phyloP scores from a whole-genome alignment of 2,113 vertebrate species.

The Dasypus novemcinctus region DNA sequence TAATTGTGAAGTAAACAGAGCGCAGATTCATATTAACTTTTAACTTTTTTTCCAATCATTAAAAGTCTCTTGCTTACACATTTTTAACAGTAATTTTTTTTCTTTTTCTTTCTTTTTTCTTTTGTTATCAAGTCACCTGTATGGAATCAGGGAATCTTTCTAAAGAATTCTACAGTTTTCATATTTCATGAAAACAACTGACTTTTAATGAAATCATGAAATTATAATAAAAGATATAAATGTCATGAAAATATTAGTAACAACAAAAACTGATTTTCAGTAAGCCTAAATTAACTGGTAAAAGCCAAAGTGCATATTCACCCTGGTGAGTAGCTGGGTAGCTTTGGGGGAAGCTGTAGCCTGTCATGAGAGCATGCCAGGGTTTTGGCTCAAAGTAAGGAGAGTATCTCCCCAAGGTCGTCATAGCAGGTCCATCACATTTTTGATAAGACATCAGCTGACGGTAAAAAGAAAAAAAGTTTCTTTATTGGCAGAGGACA shows the following conservation, averaged over 20 bases:
- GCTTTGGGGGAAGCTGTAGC: not conserved
- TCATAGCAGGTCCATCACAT: fast-evolving
- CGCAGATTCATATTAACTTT: not conserved
- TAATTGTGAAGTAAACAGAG: not conserved
- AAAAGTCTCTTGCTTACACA: not conserved
- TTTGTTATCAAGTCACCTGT: not conserved
- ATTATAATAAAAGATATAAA: not conserved
- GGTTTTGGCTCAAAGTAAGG: too few relatives aligned
- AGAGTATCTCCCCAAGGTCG: not conserved
- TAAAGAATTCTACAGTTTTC: not conserved
- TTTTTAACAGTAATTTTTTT: not conserved
- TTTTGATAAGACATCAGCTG: not conserved
- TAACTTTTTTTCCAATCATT: not conserved
- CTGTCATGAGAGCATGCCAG: too few relatives aligned
- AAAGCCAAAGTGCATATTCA: fast-evolving
- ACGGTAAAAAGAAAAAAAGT: not conserved
- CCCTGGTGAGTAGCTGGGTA: fast-evolving
- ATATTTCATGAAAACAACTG: not conserved
- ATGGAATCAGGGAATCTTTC: not conserved
- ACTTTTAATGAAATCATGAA: not conserved
- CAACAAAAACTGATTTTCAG: not conserved
- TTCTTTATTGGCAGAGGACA: not conserved
- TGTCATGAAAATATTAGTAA: not conserved
- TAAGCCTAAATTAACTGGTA: not conserved
- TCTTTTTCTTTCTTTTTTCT: not conserved